Base-by-base conservation (phyloP, 2,113 vertebrate species). In the Ammospiza caudacuta region DNA sequence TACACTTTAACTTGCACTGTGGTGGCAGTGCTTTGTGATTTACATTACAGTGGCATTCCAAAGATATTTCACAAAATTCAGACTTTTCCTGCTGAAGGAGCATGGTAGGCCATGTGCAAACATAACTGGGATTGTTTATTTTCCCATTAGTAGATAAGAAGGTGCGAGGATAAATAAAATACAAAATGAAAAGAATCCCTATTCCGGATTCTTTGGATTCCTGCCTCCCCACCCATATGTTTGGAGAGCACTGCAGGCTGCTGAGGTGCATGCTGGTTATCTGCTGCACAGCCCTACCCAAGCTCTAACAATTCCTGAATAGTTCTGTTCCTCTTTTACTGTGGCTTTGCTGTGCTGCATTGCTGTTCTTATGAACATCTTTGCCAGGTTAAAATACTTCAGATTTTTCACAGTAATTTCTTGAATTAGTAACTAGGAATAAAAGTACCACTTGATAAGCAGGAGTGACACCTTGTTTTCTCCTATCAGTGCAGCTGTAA, bases 151-250 rank as follows among this genome's bases (percentile, higher is more conserved):
- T 35, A 59, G 85, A 85, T 95, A 94, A 89, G 83, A 51, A 87
- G 54, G 44, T 72, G 58, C 5, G 2, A 63, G 74, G 35, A 47
- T 52, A 81, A 96, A 74, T 80, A 58, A 89, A 91, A 72, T 47
- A 74, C 33, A 80, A 74, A 92, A 80, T 49, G 25, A 46, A 63
- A 90, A 78, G 75, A 67, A 90, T 75, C 64, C 15, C 51, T 55
- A 3, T 69, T 68, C 24, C 1, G 9, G 83, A 89, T 97, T 90
- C 92, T 68, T 97, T 37, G 20, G 82, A 97, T 96, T 90, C 83
- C 72, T 96, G 51, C 57, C 46, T 96, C 93, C 90, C 64, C 92
- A 83, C 93, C 92, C 82, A 31, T 64, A 66, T 70, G 76, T 85
- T 92, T 47, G n/a, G 58, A 68, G 80, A 72, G 25, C 47, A 5